These are phyloP conservation scores for Microhierax caerulescens DNA, from an alignment of 2,797 vertebrate genomes.

Conservation along the genomic window DNA sequence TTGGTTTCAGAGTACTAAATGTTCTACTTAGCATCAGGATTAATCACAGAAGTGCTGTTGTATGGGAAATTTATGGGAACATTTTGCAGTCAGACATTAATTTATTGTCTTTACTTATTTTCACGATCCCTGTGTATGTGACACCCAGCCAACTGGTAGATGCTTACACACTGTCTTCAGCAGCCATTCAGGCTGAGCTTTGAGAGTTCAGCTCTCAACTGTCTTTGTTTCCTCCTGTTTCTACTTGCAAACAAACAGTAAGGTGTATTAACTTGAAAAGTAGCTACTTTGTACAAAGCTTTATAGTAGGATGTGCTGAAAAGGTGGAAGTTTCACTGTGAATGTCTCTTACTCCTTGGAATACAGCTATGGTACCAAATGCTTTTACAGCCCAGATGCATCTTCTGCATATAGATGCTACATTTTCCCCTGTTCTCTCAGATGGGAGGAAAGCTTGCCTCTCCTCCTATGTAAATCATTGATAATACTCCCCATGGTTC, in stretches of 20 bases:
- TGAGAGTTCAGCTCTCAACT: not conserved
- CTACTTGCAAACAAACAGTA: not conserved
- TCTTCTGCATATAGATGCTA: not conserved
- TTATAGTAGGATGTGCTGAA: not conserved
- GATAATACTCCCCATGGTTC: not conserved
- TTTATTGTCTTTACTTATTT: slow-evolving; percentile 15
- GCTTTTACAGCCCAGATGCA: not conserved
- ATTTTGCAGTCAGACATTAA: not conserved
- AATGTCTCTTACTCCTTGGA: not conserved
- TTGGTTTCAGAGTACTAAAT: not conserved
- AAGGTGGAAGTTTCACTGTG: not conserved
- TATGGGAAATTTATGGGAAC: not conserved
- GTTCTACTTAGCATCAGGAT: not conserved
- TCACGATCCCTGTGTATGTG: not conserved
- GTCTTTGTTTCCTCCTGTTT: not conserved
- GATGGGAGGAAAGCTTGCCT: not conserved
- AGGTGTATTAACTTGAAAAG: not conserved
- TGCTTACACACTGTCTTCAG: not conserved
- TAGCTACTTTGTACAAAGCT: not conserved
- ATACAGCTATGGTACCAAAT: not conserved
- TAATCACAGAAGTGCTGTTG: not conserved
- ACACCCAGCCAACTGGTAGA: not conserved
- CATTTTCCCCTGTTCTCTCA: not conserved
- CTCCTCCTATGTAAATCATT: not conserved
- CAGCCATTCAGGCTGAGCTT: not conserved